Evolutionary conservation across 2,888 invertebrate species (phyloP), one percentile per base, ranked within the genome.

Genomic region (Dynastes tityus): DNA sequence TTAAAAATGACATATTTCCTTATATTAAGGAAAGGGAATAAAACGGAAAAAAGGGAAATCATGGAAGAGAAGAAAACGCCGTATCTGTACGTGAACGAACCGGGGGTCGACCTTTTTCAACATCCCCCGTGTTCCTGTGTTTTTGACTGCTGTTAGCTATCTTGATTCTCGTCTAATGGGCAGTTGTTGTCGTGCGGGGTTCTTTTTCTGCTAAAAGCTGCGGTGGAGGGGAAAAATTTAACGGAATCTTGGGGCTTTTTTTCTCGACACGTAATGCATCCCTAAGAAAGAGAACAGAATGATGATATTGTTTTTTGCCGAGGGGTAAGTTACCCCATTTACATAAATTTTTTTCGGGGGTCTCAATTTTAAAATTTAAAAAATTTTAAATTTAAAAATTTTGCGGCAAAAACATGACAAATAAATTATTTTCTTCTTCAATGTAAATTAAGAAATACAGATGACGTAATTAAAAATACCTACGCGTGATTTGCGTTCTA

Each of bases 151-250:
- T 81, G 81, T 79, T 80, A 78, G 81, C 82, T 82, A 80, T 82
- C 82, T 82, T 81, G 80, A 82, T 82, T 81, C 81, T 16, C 80
- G 81, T 81, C 81, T 84, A 84, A 84, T 84, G 84, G 84, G 83
- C 83, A 82, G 82, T 82, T 80, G 82, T 81, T 84, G 82, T 82
- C 83, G 81, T 82, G 80, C 81, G 80, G 81, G 82, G 80, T 83
- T 83, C 83, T 83, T 83, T 84, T 83, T 84, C 83, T 83, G 81
- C 80, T 80, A 77, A 82, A 81, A 82, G 82, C 83, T 81, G 82
- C 82, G 81, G 79, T 70, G 76, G 83, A 82, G 81, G 79, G 76
- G 76, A 65, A 76, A 67, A 76, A 76, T 76, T 76, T 76, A 76
- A 73, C 73, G 73, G 73, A 58, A 58, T 73, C 58, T 40, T 73